These are phyloP conservation scores for Xerus rutilus DNA, from an alignment of 2,797 vertebrate genomes.

Conservation along the genomic window DNA sequence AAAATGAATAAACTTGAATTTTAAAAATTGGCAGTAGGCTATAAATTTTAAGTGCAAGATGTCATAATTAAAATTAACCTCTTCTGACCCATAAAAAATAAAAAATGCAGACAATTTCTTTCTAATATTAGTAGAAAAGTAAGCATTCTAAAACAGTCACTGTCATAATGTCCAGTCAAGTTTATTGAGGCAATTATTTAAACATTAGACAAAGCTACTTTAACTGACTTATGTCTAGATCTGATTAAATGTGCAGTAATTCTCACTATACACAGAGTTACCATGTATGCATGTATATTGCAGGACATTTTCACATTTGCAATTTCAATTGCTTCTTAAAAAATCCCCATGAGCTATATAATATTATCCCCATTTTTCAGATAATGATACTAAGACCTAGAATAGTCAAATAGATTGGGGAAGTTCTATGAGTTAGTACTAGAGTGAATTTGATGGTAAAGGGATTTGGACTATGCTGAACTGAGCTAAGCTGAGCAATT, in stretches of 20 bases:
- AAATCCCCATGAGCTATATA: not conserved
- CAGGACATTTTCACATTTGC: not conserved
- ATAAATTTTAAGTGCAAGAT: conserved; percentile 21
- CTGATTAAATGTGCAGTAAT: not conserved
- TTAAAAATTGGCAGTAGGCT: not conserved
- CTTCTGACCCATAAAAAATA: not conserved
- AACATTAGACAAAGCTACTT: not conserved
- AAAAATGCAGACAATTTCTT: not conserved
- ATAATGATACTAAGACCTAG: not conserved
- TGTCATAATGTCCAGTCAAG: not conserved
- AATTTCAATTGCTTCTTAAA: not conserved
- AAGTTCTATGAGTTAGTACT: not conserved
- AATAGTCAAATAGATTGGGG: not conserved
- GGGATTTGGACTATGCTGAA: not conserved
- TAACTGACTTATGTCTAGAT: not conserved
- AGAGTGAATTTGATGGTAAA: not conserved
- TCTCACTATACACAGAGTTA: not conserved
- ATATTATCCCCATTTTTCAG: not conserved
- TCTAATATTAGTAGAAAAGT: conserved; percentile 11
- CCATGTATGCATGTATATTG: not conserved
- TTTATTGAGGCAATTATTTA: not conserved
- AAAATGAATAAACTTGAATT: conserved; percentile 49
- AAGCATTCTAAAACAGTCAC: not conserved
- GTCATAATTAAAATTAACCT: conserved; percentile 31
- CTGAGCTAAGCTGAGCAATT: not conserved